Conservation (phyloP, 2,888 invertebrate genomes). For the Erannis defoliaria region DNA sequence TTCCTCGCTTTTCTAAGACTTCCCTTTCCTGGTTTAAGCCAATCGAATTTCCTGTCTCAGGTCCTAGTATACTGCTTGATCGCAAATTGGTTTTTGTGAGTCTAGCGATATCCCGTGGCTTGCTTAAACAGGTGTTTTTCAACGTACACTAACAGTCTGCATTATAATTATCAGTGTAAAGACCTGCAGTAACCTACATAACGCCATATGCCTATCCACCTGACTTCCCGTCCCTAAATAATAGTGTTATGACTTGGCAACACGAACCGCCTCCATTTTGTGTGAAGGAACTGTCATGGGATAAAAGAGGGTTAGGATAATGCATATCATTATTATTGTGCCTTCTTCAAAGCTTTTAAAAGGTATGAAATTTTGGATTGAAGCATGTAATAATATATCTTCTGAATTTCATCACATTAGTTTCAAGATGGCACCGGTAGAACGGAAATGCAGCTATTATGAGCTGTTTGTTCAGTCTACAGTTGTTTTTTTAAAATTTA, state of each 20-base stretch:
- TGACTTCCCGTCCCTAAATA: conserved; percentile 35
- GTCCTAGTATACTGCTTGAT: not conserved
- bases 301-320: conserved; percentile 16
- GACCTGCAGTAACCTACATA: conserved; percentile 16
- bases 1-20: conserved; percentile 1
- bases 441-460: too few species aligned
- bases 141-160: not conserved
- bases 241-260: conserved; percentile 20
- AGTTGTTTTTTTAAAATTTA: too few species aligned
- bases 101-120: not conserved
- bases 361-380: conserved; percentile 1
- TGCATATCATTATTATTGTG: conserved; percentile 22
- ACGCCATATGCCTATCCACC: conserved; percentile 34
- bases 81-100: not conserved
- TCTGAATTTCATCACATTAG: not conserved
- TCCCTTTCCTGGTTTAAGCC: conserved; percentile 11
- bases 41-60: conserved; percentile 24
- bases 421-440: not conserved
- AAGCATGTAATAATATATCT: not conserved
- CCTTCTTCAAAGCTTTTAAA: conserved; percentile 15
- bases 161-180: conserved; percentile 12
- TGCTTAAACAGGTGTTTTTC: not conserved
- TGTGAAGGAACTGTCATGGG: conserved; percentile 12
- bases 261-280: conserved; percentile 15
- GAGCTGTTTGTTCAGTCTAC: too few species aligned